These are phyloP conservation scores for Aphelenchoides avenae DNA, from an alignment of 1,140 invertebrate species.

Conservation along the genomic window DNA sequence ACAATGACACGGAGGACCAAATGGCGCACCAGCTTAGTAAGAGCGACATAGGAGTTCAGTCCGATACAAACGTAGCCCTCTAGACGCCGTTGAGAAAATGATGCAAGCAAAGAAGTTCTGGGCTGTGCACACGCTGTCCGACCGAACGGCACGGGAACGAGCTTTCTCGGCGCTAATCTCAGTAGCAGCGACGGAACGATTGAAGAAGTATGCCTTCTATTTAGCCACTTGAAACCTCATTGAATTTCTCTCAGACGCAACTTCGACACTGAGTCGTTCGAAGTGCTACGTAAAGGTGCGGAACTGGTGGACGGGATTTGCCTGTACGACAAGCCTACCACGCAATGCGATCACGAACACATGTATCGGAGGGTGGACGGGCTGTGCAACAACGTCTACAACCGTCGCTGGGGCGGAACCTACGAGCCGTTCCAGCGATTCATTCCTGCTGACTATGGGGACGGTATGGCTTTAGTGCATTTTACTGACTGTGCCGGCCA, in stretches of 20 bases:
- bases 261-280: slow-evolving; percentile 1
- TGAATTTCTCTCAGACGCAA: not conserved
- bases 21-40: slow-evolving; percentile 10
- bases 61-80: not conserved
- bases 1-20: slow-evolving; percentile 30
- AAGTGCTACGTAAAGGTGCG: slow-evolving; percentile 9
- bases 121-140: slow-evolving; percentile 21
- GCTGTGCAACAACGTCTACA: slow-evolving; percentile 38
- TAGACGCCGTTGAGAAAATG: slow-evolving; percentile 26
- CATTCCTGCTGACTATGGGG: slow-evolving; percentile 33
- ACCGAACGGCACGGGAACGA: slow-evolving; percentile 23
- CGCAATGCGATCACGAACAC: slow-evolving; percentile 16
- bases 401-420: slow-evolving; percentile 26
- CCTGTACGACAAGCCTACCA: no score
- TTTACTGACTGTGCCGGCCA: slow-evolving; percentile 1
- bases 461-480: slow-evolving; percentile 33
- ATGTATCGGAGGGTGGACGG: slow-evolving; percentile 37
- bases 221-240: not conserved
- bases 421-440: slow-evolving; percentile 33
- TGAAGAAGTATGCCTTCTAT: slow-evolving; percentile 10
- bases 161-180: slow-evolving; percentile 30
- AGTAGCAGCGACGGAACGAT: slow-evolving; percentile 24
- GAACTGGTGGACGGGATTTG: slow-evolving; percentile 2
- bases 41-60: not conserved
- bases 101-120: slow-evolving; percentile 18